These are phyloP conservation scores for Megaceryle maxima DNA, from an alignment of 2,113 vertebrate genomes.

Conservation along the genomic window DNA sequence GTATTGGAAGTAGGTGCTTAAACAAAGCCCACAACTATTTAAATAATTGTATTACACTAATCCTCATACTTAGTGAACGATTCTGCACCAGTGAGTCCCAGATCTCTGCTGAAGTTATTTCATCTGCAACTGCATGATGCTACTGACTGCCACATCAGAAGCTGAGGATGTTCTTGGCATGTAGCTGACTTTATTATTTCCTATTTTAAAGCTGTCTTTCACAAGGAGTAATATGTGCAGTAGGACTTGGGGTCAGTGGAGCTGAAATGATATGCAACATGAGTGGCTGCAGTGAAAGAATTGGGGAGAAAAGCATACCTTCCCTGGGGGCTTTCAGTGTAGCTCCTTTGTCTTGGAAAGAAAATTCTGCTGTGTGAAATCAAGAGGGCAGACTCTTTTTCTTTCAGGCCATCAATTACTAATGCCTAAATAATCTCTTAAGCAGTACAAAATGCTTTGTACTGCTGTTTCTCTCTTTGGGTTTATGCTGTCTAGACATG, in stretches of 20 bases:
- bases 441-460: not conserved
- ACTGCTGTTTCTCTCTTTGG: not conserved
- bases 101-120: not conserved
- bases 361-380: not conserved
- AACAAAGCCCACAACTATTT: not conserved
- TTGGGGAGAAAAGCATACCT: fast-evolving
- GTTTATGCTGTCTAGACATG: not conserved
- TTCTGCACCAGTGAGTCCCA: not conserved
- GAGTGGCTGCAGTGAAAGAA: not conserved
- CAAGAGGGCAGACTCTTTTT: not conserved
- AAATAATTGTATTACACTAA: not conserved
- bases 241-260: not conserved
- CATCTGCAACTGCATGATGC: not conserved
- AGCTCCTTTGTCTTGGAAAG: not conserved
- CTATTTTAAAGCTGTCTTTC: not conserved
- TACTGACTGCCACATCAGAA: not conserved
- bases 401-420: not conserved
- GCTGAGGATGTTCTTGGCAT: not conserved
- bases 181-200: not conserved
- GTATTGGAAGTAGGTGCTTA: not conserved
- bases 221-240: not conserved
- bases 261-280: not conserved
- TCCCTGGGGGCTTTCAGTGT: not conserved
- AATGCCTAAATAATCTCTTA: not conserved
- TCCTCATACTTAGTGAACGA: not conserved